Evolutionary conservation across 2,888 invertebrate genomes (phyloP).

Genomic region (Lordiphosa fenestrarum): DNA sequence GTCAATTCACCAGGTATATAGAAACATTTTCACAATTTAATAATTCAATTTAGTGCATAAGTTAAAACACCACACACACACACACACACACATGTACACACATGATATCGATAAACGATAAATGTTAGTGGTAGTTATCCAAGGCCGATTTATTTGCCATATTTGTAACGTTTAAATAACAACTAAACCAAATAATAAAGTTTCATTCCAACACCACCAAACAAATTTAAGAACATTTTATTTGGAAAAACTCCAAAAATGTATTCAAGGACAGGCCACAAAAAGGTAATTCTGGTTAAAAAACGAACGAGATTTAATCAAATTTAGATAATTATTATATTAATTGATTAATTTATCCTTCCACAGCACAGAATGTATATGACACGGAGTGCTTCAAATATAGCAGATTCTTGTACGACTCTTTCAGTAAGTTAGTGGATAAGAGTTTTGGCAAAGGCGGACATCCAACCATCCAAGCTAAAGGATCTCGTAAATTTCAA

Average conservation of each 20-base stretch:
- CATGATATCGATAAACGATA: constrained; percentile 25
- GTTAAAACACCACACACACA: constrained; percentile 24
- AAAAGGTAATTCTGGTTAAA: too few species aligned
- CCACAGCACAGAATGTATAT: too few species aligned
- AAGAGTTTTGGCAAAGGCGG: too few species aligned
- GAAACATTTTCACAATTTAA: constrained; percentile 12
- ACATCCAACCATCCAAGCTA: too few species aligned
- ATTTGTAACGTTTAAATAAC: constrained; percentile 64
- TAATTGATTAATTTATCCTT: too few species aligned
- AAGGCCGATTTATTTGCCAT: constrained; percentile 45
- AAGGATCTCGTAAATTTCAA: too few species aligned
- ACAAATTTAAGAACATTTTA: constrained; percentile 2
- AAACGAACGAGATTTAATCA: too few species aligned
- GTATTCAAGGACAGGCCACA: not conserved
- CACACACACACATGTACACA: constrained; percentile 16
- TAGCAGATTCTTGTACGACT: too few species aligned
- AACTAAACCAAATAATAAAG: constrained; percentile 60
- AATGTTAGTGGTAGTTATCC: constrained; percentile 25
- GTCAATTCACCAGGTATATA: constrained; percentile 11
- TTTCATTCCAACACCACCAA: constrained; percentile 63
- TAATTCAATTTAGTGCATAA: constrained; percentile 52
- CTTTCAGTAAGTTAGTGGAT: too few species aligned
- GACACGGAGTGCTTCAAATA: too few species aligned
- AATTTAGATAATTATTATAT: too few species aligned
- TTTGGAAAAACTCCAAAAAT: not conserved